Evolutionary conservation across 2,113 vertebrate species (phyloP), one percentile per base, ranked within the genome.

Genomic region (Origma solitaria): DNA sequence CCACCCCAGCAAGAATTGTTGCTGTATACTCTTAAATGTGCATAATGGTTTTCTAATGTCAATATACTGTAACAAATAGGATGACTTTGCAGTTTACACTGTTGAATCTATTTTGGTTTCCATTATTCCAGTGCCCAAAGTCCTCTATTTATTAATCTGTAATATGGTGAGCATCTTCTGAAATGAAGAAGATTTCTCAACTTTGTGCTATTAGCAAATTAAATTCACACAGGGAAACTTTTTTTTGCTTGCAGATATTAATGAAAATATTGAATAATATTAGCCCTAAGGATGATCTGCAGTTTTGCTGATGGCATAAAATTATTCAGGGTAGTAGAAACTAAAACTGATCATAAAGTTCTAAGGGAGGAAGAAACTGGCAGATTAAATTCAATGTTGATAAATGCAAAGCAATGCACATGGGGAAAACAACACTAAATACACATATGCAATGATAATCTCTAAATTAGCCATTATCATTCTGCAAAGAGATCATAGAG

Each of bases 381-480:
- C 83, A 92, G 79, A 95, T 96, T 95, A 96, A 95, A 96, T 95
- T 94, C 91, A 60, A 1, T 91, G 94, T 86, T 93, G 91, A 96
- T 93, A 93, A 95, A 97, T 95, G 83, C 80, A 75, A 92, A 95
- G 56, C 71, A 93, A 96, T 84, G 86, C 91, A 66, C 76, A 83
- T 30, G 92, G 91, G 96, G 69, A 86, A 96, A 94, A 94, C 94
- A 96, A 90, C 94, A 78, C 95, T 97, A 95, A 96, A 94, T 84
- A 94, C 88, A 94, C 80, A 93, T 86, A 95, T 86, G 95, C 88
- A 84, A 49, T 90, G 91, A 93, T 94, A 94, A 88, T 71, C 69
- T 94, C 94, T 96, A 94, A 96, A 96, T 95, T 95, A 92, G 92
- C 92, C 91, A 93, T 97, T 96, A 95, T 81, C 92, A 90, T 94